Conservation (phyloP, 2,113 vertebrate species). For the Anolis sagrei region DNA sequence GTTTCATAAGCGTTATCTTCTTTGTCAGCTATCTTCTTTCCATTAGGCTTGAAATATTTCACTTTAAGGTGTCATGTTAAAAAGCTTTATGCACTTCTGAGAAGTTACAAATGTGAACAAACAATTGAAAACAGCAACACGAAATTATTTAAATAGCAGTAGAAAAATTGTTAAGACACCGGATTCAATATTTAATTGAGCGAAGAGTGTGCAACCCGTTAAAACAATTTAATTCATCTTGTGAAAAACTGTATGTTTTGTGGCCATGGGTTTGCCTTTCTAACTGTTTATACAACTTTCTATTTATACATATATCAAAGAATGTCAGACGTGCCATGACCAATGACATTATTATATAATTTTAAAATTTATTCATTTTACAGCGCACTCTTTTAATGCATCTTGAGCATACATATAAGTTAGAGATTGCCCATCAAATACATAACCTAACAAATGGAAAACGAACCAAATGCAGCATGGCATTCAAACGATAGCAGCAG, state of each 20-base stretch:
- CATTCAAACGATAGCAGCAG: constrained; percentile 58
- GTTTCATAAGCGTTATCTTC: background rate
- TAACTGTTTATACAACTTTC: no score
- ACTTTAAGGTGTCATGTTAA: background rate
- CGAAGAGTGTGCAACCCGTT: background rate
- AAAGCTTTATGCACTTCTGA: background rate
- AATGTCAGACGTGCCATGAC: background rate
- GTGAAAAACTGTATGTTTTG: background rate
- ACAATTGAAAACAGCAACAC: background rate
- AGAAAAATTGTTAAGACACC: background rate
- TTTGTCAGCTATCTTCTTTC: background rate
- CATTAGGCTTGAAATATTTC: background rate
- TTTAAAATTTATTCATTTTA: background rate
- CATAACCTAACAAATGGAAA: constrained; percentile 45
- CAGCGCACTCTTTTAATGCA: background rate
- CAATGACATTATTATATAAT: background rate
- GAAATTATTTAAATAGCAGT: background rate
- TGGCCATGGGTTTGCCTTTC: no score
- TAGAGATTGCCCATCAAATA: constrained; percentile 22
- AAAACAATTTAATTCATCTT: background rate
- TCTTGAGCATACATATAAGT: background rate
- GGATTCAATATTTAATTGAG: background rate
- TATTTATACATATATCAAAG: background rate
- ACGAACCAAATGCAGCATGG: constrained; percentile 51
- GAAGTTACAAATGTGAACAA: background rate